Percentiles rank a stretch among this genome's conserved stretches.
These are phyloP conservation scores for Balaenoptera acutorostrata DNA, from an alignment of 2,113 vertebrate genomes.

Conservation along the genomic window DNA sequence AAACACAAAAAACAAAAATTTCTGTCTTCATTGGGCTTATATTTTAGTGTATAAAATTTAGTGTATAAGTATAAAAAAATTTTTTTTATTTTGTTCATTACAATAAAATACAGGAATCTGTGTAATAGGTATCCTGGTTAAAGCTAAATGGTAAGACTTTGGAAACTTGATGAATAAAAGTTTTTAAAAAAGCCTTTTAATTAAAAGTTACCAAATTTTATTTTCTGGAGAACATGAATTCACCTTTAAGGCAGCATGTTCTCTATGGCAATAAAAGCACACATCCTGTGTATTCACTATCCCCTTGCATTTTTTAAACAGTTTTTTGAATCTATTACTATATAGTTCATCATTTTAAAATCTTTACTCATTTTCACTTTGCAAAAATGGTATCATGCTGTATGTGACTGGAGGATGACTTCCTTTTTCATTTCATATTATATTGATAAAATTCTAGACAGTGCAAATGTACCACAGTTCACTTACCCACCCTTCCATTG, in stretches of 20 bases:
- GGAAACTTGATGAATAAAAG: neutral
- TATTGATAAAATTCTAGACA: neutral
- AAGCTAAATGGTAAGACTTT: neutral
- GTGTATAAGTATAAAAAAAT: neutral
- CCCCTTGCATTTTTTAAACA: neutral
- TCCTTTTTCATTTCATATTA: neutral
- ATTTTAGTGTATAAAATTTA: neutral
- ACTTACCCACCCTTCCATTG: neutral
- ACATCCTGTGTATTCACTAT: neutral
- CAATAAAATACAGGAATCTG: neutral
- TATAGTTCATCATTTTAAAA: neutral
- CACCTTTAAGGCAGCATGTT: neutral
- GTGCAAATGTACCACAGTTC: neutral
- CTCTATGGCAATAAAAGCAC: neutral
- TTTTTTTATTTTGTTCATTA: neutral
- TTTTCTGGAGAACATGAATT: neutral
- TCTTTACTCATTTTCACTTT: neutral
- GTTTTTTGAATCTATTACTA: neutral
- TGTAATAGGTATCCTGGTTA: neutral
- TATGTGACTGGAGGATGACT: neutral
- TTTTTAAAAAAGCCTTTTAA: neutral
- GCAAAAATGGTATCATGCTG: neutral
- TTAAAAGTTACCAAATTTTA: neutral
- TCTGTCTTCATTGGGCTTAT: neutral
- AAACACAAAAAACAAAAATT: neutral